Percentiles rank a stretch among this genome's conserved stretches.
Evolutionary conservation across 2,888 invertebrate genomes (phyloP).

Genomic region (Hylaea fasciaria): DNA sequence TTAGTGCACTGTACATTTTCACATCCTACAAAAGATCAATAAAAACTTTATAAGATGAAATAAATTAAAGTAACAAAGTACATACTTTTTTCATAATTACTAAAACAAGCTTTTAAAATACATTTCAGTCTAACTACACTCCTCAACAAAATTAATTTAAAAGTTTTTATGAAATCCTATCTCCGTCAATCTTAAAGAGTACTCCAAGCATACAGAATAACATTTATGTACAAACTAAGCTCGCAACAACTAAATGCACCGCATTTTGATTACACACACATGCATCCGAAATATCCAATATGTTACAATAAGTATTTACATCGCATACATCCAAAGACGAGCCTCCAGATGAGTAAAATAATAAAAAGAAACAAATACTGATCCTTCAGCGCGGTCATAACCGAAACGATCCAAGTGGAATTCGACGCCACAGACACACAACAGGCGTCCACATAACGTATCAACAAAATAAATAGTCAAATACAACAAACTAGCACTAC

Average conservation of each 20-base stretch:
- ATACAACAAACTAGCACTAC: slow-evolving; percentile 33
- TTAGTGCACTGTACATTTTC: slow-evolving; percentile 6
- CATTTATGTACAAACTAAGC: slow-evolving; percentile 78
- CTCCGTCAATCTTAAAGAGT: slow-evolving; percentile 56
- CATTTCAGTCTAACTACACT: slow-evolving; percentile 41
- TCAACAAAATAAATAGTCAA: slow-evolving; percentile 42
- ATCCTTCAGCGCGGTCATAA: slow-evolving; percentile 33
- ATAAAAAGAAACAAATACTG: slow-evolving; percentile 56
- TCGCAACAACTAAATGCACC: slow-evolving; percentile 66
- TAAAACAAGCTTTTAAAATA: slow-evolving; percentile 27
- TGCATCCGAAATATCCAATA: slow-evolving; percentile 49
- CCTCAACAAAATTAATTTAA: slow-evolving; percentile 29
- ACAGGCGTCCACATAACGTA: slow-evolving; percentile 15
- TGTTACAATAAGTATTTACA: slow-evolving; percentile 59
- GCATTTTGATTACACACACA: slow-evolving; percentile 58
- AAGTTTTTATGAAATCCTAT: slow-evolving; percentile 43
- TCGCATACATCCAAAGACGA: slow-evolving; percentile 27
- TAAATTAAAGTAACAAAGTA: slow-evolving; percentile 33
- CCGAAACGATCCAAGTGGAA: slow-evolving; percentile 21
- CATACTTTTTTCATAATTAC: slow-evolving; percentile 35
- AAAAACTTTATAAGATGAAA: slow-evolving; percentile 15
- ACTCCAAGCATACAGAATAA: slow-evolving; percentile 70
- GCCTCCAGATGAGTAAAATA: slow-evolving; percentile 37
- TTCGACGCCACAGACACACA: slow-evolving; percentile 23
- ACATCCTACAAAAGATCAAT: slow-evolving; percentile 9